These are phyloP conservation scores for Callipepla squamata DNA, from an alignment of 2,113 vertebrate genomes.

Conservation along the genomic window DNA sequence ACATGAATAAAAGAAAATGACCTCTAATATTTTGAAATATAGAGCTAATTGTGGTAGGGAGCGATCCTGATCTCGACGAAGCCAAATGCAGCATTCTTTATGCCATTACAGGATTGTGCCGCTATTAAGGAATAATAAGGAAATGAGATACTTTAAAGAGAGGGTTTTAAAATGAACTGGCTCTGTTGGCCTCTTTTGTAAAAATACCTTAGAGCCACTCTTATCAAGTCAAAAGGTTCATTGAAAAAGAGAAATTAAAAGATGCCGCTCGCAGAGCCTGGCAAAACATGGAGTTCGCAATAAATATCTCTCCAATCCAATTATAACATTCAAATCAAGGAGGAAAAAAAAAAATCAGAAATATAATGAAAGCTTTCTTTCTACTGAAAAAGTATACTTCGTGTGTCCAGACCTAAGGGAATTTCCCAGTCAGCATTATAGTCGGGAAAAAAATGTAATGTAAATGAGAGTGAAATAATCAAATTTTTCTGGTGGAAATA, in stretches of 20 bases:
- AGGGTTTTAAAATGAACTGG: constrained; percentile 67
- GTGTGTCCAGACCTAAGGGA: constrained; percentile 65
- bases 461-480: constrained; percentile 78
- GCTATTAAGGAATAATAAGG: constrained; percentile 70
- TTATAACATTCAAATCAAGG: constrained; percentile 79
- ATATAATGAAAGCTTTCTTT: constrained; percentile 72
- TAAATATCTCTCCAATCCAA: constrained; percentile 74
- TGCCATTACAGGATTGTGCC: constrained; percentile 47
- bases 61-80: constrained; percentile 42
- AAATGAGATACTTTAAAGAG: constrained; percentile 74
- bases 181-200: constrained; percentile 60
- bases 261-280: constrained; percentile 29
- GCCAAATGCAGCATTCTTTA: constrained; percentile 28
- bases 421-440: constrained; percentile 74
- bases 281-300: constrained; percentile 39
- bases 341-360: constrained; percentile 39
- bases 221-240: constrained; percentile 70
- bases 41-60: constrained; percentile 58
- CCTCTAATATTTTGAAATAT: constrained; percentile 66
- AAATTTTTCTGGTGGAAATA: constrained; percentile 75
- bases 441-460: constrained; percentile 26
- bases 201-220: constrained; percentile 72
- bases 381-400: constrained; percentile 27
- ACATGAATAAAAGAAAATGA: constrained; percentile 5
- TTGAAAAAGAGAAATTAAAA: constrained; percentile 73